Percentiles rank a stretch among this genome's conserved stretches.
phyloP scores from a whole-genome alignment of 2,113 vertebrate species.

The Protobothrops flavoviridis region DNA sequence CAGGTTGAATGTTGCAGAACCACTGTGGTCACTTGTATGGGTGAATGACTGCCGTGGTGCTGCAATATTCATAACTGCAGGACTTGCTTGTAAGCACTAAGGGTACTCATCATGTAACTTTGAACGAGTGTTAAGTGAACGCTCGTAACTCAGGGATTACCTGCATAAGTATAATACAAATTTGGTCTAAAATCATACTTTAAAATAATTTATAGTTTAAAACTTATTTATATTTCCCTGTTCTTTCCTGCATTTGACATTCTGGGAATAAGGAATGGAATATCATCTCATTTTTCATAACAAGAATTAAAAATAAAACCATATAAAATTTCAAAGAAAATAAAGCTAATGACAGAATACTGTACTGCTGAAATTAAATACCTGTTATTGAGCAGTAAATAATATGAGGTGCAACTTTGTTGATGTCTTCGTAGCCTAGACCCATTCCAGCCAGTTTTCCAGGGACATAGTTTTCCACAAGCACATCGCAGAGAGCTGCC shows the following conservation, averaged over 20 bases:
- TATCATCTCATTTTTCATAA: neutral
- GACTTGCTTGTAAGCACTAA: no score
- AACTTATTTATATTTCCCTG: neutral
- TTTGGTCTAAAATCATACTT: neutral
- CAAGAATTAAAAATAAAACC: neutral
- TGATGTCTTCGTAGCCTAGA: slow-evolving; percentile 84
- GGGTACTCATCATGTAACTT: no score
- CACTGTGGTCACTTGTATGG: no score
- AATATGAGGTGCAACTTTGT: slow-evolving; percentile 76
- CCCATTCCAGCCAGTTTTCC: slow-evolving; percentile 85
- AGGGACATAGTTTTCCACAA: slow-evolving; percentile 92
- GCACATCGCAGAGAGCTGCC: slow-evolving; percentile 83
- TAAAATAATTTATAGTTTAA: neutral
- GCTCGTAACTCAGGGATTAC: no score
- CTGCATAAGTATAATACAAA: neutral
- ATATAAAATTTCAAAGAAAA: slow-evolving; percentile 2
- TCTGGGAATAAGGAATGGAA: neutral
- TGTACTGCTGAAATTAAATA: slow-evolving; percentile 51
- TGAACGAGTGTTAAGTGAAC: no score
- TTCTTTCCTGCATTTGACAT: neutral
- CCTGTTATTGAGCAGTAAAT: slow-evolving; percentile 96
- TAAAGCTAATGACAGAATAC: slow-evolving; percentile 22
- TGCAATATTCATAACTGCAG: no score
- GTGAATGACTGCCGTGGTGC: no score
- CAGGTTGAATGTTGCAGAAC: no score